These are phyloP conservation scores for Enoplosus armatus DNA, from an alignment of 2,797 vertebrate genomes.

Conservation along the genomic window DNA sequence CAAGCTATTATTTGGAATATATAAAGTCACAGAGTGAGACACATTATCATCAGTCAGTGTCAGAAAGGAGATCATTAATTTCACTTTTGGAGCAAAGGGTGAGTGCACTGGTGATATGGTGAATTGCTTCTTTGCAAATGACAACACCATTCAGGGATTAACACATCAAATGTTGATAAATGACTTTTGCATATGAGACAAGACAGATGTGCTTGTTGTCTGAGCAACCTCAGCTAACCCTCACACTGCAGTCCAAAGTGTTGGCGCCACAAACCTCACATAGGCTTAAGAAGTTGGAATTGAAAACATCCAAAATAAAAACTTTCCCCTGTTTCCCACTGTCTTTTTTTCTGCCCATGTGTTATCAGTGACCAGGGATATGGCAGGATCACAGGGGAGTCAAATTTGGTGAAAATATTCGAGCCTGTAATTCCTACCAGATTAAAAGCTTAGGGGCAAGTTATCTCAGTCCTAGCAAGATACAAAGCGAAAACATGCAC, in stretches of 20 bases:
- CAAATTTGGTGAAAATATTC: slow-evolving; percentile 77
- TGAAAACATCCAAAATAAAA: slow-evolving; percentile 66
- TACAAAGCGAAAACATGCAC: slow-evolving; percentile 70
- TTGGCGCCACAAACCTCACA: slow-evolving; percentile 53
- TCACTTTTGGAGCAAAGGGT: slow-evolving; percentile 28
- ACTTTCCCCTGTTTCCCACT: slow-evolving; percentile 44
- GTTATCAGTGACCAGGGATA: slow-evolving; percentile 69
- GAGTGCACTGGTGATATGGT: slow-evolving; percentile 23
- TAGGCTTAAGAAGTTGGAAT: slow-evolving; percentile 51
- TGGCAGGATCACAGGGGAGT: slow-evolving; percentile 72
- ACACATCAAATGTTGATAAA: slow-evolving; percentile 60
- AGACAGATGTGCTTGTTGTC: slow-evolving; percentile 55
- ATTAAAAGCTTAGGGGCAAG: slow-evolving; percentile 81
- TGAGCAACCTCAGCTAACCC: slow-evolving; percentile 50
- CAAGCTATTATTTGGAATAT: slow-evolving; percentile 39
- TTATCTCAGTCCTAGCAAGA: slow-evolving; percentile 77
- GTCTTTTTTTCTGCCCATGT: slow-evolving; percentile 50
- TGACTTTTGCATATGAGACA: slow-evolving; percentile 21
- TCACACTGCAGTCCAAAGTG: slow-evolving; percentile 37
- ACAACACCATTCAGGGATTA: slow-evolving; percentile 59
- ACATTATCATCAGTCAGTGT: slow-evolving; percentile 58
- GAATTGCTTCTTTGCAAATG: slow-evolving; percentile 45
- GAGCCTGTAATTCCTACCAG: slow-evolving; percentile 81
- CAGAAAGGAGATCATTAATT: slow-evolving; percentile 54
- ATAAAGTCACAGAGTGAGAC: slow-evolving; percentile 42